Percentiles rank a stretch among this genome's conserved stretches.
Conservation (phyloP, 2,888 invertebrate species). For the Chalcosyrphus nemorum region DNA sequence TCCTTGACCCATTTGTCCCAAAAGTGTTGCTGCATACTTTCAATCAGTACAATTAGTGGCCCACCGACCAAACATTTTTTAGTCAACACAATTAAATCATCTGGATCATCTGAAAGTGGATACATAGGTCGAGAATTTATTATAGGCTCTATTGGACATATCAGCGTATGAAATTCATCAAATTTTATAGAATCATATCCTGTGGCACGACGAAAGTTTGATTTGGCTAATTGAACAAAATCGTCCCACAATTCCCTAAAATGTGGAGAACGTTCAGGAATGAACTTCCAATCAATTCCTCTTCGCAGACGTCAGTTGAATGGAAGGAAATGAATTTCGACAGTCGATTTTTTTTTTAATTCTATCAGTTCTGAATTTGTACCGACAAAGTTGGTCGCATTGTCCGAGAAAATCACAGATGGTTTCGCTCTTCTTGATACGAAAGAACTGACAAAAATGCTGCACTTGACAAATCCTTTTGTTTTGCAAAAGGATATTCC, state of each 20-base stretch:
- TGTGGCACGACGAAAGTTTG: slow-evolving; percentile 48
- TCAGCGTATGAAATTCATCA: slow-evolving; percentile 58
- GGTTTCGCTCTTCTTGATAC: background rate
- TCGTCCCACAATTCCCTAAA: slow-evolving; percentile 62
- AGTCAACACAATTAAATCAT: slow-evolving; percentile 29
- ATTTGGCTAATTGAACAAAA: slow-evolving; percentile 43
- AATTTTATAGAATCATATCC: slow-evolving; percentile 22
- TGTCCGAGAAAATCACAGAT: background rate
- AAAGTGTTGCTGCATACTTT: background rate
- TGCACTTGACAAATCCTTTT: too few species aligned
- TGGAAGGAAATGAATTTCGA: background rate
- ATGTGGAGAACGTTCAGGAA: slow-evolving; percentile 51
- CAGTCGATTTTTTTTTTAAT: background rate
- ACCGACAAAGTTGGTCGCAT: background rate
- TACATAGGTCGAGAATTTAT: slow-evolving; percentile 18
- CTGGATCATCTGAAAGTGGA: background rate
- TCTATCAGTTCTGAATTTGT: background rate
- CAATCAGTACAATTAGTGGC: slow-evolving; percentile 12
- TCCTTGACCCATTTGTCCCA: slow-evolving; percentile 5
- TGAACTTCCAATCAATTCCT: slow-evolving; percentile 12
- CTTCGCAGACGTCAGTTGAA: too few species aligned
- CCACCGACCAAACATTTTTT: too few species aligned
- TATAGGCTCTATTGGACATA: slow-evolving; percentile 56
- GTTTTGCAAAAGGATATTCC: too few species aligned
- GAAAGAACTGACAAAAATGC: too few species aligned